These are phyloP conservation scores for Carduelis carduelis DNA, from an alignment of 2,797 vertebrate genomes.

Conservation along the genomic window DNA sequence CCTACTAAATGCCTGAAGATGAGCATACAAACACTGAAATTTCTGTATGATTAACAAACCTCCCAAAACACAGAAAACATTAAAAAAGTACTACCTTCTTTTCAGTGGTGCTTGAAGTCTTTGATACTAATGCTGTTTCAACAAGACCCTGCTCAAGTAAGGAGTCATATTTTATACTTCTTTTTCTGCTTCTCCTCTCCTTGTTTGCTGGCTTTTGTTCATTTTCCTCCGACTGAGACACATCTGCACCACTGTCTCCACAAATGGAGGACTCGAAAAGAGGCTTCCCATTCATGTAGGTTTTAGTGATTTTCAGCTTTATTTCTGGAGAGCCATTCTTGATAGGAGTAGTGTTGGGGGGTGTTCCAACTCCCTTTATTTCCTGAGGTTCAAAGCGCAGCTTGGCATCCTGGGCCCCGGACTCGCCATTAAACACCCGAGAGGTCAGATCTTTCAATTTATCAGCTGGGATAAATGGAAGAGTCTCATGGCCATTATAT, in stretches of 20 bases:
- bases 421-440: constrained; percentile 91
- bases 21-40: neutral
- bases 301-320: constrained; percentile 90
- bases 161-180: constrained; percentile 80
- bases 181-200: constrained; percentile 81
- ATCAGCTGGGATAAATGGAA: constrained; percentile 80
- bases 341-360: constrained; percentile 77
- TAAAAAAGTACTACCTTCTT: constrained; percentile 66
- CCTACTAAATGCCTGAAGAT: neutral
- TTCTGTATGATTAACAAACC: neutral
- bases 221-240: constrained; percentile 65
- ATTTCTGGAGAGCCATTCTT: constrained; percentile 88
- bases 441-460: constrained; percentile 93
- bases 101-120: constrained; percentile 61
- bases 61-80: neutral
- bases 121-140: constrained; percentile 64
- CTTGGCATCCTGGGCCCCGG: constrained; percentile 82
- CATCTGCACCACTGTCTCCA: constrained; percentile 77
- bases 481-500: constrained; percentile 84
- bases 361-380: constrained; percentile 83
- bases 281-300: constrained; percentile 84
- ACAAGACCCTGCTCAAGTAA: constrained; percentile 72
- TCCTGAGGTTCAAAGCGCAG: constrained; percentile 82
- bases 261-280: constrained; percentile 85
- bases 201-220: constrained; percentile 64